Base-by-base conservation (phyloP, 2,113 vertebrate genomes). In the Suricata suricatta region DNA sequence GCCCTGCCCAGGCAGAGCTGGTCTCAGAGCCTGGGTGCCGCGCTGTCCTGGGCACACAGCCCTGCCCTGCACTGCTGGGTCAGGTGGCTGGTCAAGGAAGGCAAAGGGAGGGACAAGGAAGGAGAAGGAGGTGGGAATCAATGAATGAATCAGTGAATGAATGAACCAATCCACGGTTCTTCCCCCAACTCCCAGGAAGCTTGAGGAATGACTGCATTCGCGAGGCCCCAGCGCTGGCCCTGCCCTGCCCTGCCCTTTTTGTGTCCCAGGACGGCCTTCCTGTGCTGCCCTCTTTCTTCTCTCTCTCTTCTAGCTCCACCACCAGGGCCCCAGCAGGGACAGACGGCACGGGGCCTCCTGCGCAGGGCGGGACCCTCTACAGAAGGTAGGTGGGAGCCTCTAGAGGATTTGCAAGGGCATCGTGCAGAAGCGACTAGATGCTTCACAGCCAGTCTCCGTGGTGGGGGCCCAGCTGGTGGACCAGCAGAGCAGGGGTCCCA, bases 261-360 rank as follows among this genome's bases (percentile, higher is more conserved):
- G 33, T 33, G 7, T 88, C 66, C 79, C 71, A 35, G 90, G 57
- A 16, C 35, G 74, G 19, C 29, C 31, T 38, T 17, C 83, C 54
- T 54, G 77, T 69, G 31, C 44, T 33, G 7, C 8, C 52, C 29
- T 31, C 23, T 71, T 68, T 81, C 63, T 52, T 60, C 66, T 79
- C 38, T 41, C 1, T 93, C 44, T 80, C 66, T 44, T 88, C 33
- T 72, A 16, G 97, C 95, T 90, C 31, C 31, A 31, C 54, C 11
- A 29, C 19, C 57, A 99, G 99, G 98, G 72, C 98, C 98, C 88
- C 99, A 98, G 96, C 15, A 98, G 98, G 68, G 98, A 98, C 52
- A 88, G 44, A 57, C 12, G 60, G 98, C 98, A 90, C 98, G 98
- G 74, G 98, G 98, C 64, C 98, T 99, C 52, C 99, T 98, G 98